Evolutionary conservation across 2,888 invertebrate species (phyloP).

Genomic region (Drosophila anomalata): DNA sequence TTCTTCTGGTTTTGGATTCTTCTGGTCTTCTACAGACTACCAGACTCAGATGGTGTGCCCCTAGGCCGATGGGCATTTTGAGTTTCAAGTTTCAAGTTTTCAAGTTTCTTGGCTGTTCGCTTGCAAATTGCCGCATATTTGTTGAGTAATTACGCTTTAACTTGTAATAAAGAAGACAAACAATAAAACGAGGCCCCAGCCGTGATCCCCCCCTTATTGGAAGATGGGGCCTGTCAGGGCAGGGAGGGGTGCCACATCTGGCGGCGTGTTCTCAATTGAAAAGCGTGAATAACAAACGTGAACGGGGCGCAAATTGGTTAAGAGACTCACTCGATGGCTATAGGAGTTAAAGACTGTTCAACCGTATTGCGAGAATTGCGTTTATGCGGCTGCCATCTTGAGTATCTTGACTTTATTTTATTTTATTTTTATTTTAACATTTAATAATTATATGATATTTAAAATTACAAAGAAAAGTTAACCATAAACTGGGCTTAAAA

Average conservation of each 20-base stretch:
- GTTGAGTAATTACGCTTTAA: slow-evolving; percentile 80
- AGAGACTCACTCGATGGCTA: slow-evolving; percentile 60
- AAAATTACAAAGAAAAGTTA: background rate
- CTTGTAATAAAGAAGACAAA: slow-evolving; percentile 82
- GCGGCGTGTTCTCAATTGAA: slow-evolving; percentile 76
- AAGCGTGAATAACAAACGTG: slow-evolving; percentile 79
- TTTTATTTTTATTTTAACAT: background rate
- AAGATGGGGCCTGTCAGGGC: background rate
- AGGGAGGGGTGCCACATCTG: slow-evolving; percentile 48
- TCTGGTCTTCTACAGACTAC: background rate
- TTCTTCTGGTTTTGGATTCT: slow-evolving; percentile 2
- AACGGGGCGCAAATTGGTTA: slow-evolving; percentile 73
- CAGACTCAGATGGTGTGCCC: no score
- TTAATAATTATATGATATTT: no score
- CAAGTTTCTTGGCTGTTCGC: slow-evolving; percentile 45
- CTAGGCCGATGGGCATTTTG: background rate
- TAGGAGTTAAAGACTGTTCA: slow-evolving; percentile 34
- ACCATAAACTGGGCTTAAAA: background rate
- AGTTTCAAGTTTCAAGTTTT: slow-evolving; percentile 8
- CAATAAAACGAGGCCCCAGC: slow-evolving; percentile 76
- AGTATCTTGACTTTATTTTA: background rate
- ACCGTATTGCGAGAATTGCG: slow-evolving; percentile 16
- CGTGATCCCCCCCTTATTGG: slow-evolving; percentile 24
- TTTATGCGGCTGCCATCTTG: slow-evolving; percentile 16
- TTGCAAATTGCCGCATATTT: slow-evolving; percentile 79